Evolutionary conservation across 2,113 vertebrate species (phyloP).

Genomic region (Jaculus jaculus): DNA sequence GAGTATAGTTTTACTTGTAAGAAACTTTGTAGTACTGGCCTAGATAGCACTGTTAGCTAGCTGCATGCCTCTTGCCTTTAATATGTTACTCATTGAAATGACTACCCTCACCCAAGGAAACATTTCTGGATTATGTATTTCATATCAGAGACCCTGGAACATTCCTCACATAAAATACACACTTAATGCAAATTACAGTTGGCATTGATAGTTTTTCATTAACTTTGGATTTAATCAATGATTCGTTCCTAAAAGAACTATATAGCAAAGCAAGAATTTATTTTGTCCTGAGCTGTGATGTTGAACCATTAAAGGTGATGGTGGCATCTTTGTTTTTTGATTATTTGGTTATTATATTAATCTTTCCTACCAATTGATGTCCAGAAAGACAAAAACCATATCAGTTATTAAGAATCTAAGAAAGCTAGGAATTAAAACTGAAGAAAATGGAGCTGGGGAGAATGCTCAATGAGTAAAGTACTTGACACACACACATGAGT

Average conservation of each 20-base stretch:
- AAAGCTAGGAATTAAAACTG: background rate
- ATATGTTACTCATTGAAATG: background rate
- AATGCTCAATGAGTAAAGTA: too few species aligned
- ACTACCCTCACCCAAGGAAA: background rate
- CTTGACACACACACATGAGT: too few species aligned
- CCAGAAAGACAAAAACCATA: background rate
- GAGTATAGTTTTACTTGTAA: background rate
- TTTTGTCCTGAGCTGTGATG: background rate
- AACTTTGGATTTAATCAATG: background rate
- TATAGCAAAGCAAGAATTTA: background rate
- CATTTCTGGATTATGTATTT: background rate
- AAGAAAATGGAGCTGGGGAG: background rate
- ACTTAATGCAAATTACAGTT: background rate
- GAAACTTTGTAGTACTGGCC: accelerated
- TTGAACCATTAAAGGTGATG: background rate
- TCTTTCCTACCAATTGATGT: background rate
- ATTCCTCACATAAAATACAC: background rate
- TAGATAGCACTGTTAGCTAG: background rate
- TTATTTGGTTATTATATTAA: background rate
- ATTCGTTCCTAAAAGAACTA: background rate
- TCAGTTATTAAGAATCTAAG: background rate
- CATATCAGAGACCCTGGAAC: background rate
- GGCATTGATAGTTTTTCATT: constrained; percentile 16
- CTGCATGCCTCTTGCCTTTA: background rate
- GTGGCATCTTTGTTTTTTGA: background rate